phyloP scores from a whole-genome alignment of 2,888 invertebrate species.

The Mylabris sibirica region DNA sequence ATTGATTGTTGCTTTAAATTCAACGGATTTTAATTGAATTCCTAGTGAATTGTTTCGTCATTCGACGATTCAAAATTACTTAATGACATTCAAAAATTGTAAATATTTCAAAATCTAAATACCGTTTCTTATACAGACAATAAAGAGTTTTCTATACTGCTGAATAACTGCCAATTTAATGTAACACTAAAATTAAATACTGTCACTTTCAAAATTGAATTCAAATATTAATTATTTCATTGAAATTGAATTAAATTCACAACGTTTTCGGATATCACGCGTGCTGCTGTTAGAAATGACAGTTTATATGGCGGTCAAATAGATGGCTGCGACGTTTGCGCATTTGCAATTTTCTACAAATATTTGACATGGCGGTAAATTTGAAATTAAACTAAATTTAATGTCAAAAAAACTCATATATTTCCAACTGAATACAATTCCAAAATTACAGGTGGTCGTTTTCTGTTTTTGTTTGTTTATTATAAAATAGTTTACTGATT shows the following conservation, averaged over 20 bases:
- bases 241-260: not conserved
- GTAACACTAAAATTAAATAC: not conserved
- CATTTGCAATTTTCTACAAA: slow-evolving; percentile 1
- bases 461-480: not conserved
- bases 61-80: not conserved
- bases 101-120: slow-evolving; percentile 9
- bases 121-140: not conserved
- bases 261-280: slow-evolving; percentile 41
- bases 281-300: slow-evolving; percentile 46
- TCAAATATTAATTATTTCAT: not conserved
- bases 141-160: too few species aligned
- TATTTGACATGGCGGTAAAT: slow-evolving; percentile 20
- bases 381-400: not conserved
- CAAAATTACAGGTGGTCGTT: slow-evolving; percentile 9
- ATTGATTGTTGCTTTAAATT: too few species aligned
- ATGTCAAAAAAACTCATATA: not conserved
- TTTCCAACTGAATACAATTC: slow-evolving; percentile 10
- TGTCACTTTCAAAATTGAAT: not conserved
- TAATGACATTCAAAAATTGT: slow-evolving; percentile 30
- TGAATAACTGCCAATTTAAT: not conserved
- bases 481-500: not conserved
- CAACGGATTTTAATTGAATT: too few species aligned
- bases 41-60: not conserved
- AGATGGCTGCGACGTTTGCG: slow-evolving; percentile 37
- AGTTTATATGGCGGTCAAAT: slow-evolving; percentile 53